A percentile compares a stretch with the other conserved stretches of the same genome.
Conservation (phyloP, 2,888 invertebrate genomes). For the Drosophila niveifrons region DNA sequence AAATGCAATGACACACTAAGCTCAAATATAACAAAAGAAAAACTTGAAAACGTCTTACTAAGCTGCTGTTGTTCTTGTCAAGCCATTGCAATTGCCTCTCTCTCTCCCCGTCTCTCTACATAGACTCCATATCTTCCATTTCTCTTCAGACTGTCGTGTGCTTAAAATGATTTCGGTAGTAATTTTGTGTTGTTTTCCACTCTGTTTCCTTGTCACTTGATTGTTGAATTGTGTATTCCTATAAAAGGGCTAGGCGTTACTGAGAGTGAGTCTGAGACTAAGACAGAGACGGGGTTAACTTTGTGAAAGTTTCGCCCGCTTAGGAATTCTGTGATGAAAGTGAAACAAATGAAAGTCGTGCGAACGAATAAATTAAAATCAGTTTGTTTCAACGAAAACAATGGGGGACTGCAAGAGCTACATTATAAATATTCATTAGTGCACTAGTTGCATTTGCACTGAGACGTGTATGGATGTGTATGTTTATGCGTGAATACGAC, state of each 20-base stretch:
- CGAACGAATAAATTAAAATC: constrained; percentile 70
- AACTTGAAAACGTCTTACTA: constrained; percentile 34
- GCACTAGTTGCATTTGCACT: constrained; percentile 63
- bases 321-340: constrained; percentile 59
- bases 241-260: neutral
- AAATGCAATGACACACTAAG: constrained; percentile 34
- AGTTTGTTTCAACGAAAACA: constrained; percentile 54
- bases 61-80: constrained; percentile 20
- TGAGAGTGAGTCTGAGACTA: too few relatives aligned
- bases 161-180: constrained; percentile 38
- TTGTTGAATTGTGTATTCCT: constrained; percentile 27
- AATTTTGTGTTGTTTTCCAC: constrained; percentile 47
- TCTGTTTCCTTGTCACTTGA: constrained; percentile 43
- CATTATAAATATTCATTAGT: constrained; percentile 71
- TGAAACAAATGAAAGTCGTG: constrained; percentile 77
- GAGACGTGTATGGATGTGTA: neutral
- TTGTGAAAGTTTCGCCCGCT: constrained; percentile 31
- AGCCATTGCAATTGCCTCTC: constrained; percentile 3
- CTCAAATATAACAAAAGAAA: constrained; percentile 38
- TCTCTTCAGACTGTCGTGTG: constrained; percentile 11
- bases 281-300: constrained; percentile 2
- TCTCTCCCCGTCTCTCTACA: neutral
- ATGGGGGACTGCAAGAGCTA: constrained; percentile 18
- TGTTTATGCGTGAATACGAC: neutral
- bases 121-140: neutral